Evolutionary conservation across 2,888 invertebrate species (phyloP).

Genomic region (Charanyca ferruginea): DNA sequence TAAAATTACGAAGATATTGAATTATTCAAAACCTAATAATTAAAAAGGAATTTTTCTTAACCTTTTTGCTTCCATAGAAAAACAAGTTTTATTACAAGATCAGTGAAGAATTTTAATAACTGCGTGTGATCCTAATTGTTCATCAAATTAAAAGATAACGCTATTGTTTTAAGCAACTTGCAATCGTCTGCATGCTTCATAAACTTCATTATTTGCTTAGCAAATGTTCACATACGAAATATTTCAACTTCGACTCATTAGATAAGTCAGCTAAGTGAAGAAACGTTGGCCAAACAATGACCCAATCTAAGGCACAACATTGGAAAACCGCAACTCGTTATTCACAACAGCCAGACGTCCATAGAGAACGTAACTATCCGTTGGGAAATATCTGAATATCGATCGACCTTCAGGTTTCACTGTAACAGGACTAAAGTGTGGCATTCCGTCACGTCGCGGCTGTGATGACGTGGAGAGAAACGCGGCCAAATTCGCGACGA

Average conservation of each 20-base stretch:
- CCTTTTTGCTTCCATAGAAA: conserved; percentile 14
- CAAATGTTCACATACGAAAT: conserved; percentile 45
- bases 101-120: conserved; percentile 40
- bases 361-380: conserved; percentile 48
- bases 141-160: conserved; percentile 27
- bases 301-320: conserved; percentile 42
- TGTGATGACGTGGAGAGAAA: conserved; percentile 83
- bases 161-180: conserved; percentile 43
- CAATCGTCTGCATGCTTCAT: conserved; percentile 29
- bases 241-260: conserved; percentile 7
- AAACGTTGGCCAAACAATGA: conserved; percentile 42
- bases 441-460: conserved; percentile 86
- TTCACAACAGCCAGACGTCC: conserved; percentile 53
- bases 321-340: conserved; percentile 52
- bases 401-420: conserved; percentile 88
- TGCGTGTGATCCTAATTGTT: conserved; percentile 37
- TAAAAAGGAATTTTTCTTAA: conserved; percentile 2
- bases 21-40: not conserved
- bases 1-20: too few species aligned
- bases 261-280: conserved; percentile 16
- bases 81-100: conserved; percentile 15
- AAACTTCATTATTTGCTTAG: conserved; percentile 14
- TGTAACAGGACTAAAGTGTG: conserved; percentile 79
- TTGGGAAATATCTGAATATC: conserved; percentile 74
- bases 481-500: conserved; percentile 89